Base-by-base conservation (phyloP, 2,888 invertebrate species). In the Hyles lineata region DNA sequence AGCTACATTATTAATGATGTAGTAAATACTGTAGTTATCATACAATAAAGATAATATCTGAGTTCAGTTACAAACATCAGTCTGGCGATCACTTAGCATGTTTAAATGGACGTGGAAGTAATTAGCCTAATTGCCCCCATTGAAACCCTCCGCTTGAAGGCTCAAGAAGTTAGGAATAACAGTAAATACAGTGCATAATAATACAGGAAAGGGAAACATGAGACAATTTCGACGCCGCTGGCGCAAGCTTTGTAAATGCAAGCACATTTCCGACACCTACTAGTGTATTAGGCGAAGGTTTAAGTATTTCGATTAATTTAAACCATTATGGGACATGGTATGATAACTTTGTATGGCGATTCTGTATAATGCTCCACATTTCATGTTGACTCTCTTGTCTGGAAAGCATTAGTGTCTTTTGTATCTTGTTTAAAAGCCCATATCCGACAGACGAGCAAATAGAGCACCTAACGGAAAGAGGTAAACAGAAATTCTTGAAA, bases 181-280 rank as follows among this genome's bases (percentile, higher is more conserved):
- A 50, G 67, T 67, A 67, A 43, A 67, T 21, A 25, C 6, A 15
- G 32, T 32, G 23, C 67, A 17, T 67, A 67, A 67, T 67, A 21
- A 67, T 50, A 50, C 67, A 67, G 67, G 67, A 67, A 67, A 67
- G 21, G 67, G 67, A 67, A 67, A 67, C 50, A 21, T 11, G 50
- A 67, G 67, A 67, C 67, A 67, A 7, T 50, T 67, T 67, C 67
- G 43, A 67, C 50, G 67, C 67, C 23, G 7, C 43, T 17, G 67
- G 67, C 67, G 23, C 17, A 15, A 15, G 23, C 67, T 15, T 23
- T 43, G 21, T n/a, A 55, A 19, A 11, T 21, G 63, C 11, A 32
- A 19, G 5, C 35, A 25, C 23, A 25, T 25, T 11, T 17, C 23
- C 60, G 60, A 60, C 60, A 60, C 52, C 52, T n/a, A 19, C 52